Evolutionary conservation across 2,113 vertebrate genomes (phyloP).

Genomic region (Miniopterus natalensis): DNA sequence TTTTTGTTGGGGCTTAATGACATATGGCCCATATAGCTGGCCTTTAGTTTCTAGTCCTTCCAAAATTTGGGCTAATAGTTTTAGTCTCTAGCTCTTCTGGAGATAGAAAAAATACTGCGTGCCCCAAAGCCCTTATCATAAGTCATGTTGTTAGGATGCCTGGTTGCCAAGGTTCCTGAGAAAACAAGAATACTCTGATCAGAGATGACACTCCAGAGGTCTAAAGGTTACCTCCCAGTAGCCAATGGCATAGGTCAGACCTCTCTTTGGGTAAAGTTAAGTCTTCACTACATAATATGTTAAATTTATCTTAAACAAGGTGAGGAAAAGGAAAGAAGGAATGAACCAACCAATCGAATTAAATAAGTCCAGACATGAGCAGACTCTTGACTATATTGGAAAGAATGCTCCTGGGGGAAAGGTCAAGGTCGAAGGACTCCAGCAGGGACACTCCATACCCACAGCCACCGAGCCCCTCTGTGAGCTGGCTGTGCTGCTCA

Average conservation of each 20-base stretch:
- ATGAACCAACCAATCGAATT: not conserved
- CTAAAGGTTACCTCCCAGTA: not conserved
- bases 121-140: not conserved
- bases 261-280: not conserved
- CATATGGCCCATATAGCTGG: rapidly evolving
- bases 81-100: not conserved
- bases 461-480: not conserved
- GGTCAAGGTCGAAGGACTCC: not conserved
- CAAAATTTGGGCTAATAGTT: not conserved
- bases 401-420: rapidly evolving
- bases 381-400: not conserved
- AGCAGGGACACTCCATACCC: not conserved
- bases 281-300: not conserved
- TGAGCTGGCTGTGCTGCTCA: not conserved
- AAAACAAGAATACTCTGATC: not conserved
- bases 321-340: not conserved
- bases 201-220: not conserved
- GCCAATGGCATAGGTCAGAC: not conserved
- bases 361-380: not conserved
- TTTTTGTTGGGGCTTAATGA: not conserved
- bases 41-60: not conserved
- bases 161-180: not conserved
- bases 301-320: not conserved
- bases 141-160: not conserved
- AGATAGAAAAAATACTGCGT: not conserved